Evolutionary conservation across 1,140 invertebrate species (phyloP).

Genomic region (Frieseomelitta varia): DNA sequence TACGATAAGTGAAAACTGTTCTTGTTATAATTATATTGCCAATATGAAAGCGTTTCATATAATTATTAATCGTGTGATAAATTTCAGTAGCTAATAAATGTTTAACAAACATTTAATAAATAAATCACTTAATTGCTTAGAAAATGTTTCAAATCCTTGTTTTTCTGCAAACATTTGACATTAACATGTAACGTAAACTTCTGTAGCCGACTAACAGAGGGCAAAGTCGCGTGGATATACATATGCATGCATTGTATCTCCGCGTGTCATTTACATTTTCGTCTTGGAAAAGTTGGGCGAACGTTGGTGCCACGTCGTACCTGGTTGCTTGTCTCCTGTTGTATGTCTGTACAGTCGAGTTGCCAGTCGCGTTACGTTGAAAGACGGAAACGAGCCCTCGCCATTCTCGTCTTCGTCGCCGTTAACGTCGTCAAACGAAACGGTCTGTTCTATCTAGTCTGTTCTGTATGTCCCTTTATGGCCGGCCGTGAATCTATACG

Average conservation of each 20-base stretch:
- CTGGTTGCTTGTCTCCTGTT: slow-evolving; percentile 36
- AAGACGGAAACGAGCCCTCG: slow-evolving; percentile 13
- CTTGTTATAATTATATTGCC: too few relatives aligned
- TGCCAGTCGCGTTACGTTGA: slow-evolving; percentile 26
- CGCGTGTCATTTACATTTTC: slow-evolving; percentile 47
- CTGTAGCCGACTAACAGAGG: neutral
- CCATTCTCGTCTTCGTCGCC: neutral
- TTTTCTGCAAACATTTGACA: too few relatives aligned
- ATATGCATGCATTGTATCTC: slow-evolving; percentile 37
- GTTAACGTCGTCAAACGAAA: slow-evolving; percentile 46
- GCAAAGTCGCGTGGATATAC: neutral
- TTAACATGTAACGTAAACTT: too few relatives aligned
- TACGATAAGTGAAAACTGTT: too few relatives aligned
- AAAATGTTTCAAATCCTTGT: too few relatives aligned
- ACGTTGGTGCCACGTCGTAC: slow-evolving; percentile 54
- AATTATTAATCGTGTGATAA: too few relatives aligned
- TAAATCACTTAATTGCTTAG: too few relatives aligned
- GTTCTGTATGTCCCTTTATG: neutral
- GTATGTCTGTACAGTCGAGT: slow-evolving; percentile 16
- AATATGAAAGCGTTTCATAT: too few relatives aligned
- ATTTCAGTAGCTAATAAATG: too few relatives aligned
- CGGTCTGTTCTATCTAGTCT: neutral
- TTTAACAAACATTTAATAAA: too few relatives aligned
- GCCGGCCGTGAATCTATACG: neutral
- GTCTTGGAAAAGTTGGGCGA: slow-evolving; percentile 43